Conservation (phyloP, 2,797 vertebrate species). For the Lacerta bilineata region DNA sequence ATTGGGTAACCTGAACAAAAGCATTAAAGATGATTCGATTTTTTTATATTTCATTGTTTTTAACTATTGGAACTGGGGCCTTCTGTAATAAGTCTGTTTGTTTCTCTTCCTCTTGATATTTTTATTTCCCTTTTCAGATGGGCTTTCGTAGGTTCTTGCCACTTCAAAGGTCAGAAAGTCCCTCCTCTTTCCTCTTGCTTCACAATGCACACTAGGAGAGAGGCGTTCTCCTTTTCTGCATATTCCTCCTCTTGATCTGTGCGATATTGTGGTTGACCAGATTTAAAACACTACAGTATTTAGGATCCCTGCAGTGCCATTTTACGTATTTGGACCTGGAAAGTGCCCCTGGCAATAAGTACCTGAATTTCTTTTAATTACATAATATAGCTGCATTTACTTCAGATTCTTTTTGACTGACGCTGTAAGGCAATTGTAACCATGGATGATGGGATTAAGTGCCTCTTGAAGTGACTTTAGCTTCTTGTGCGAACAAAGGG, state of each 20-base stretch:
- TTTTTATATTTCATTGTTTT: constrained; percentile 54
- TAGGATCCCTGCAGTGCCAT: constrained; percentile 83
- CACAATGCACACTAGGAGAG: constrained; percentile 76
- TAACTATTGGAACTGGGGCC: constrained; percentile 61
- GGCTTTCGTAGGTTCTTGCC: constrained; percentile 79
- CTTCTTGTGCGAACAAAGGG: constrained; percentile 91
- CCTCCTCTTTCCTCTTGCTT: constrained; percentile 77
- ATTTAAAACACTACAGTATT: constrained; percentile 86
- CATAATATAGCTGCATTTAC: constrained; percentile 88
- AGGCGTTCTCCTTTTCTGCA: constrained; percentile 68
- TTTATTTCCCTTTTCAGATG: constrained; percentile 80
- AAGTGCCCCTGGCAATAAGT: constrained; percentile 89
- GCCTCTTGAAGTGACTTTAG: constrained; percentile 98
- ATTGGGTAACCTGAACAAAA: constrained; percentile 8
- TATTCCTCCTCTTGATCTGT: constrained; percentile 79
- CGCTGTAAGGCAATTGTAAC: constrained; percentile 94
- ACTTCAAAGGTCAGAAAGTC: constrained; percentile 74
- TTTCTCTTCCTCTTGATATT: constrained; percentile 74
- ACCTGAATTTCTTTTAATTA: constrained; percentile 95
- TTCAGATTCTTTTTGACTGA: constrained; percentile 92
- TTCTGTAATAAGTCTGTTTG: constrained; percentile 65
- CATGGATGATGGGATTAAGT: constrained; percentile 97
- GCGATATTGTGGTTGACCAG: constrained; percentile 84
- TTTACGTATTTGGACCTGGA: constrained; percentile 84
- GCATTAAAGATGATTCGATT: not conserved